Evolutionary conservation across 1,140 invertebrate genomes (phyloP), one percentile per base, ranked within the genome.

Genomic region (Drosophila quadrilineata): DNA sequence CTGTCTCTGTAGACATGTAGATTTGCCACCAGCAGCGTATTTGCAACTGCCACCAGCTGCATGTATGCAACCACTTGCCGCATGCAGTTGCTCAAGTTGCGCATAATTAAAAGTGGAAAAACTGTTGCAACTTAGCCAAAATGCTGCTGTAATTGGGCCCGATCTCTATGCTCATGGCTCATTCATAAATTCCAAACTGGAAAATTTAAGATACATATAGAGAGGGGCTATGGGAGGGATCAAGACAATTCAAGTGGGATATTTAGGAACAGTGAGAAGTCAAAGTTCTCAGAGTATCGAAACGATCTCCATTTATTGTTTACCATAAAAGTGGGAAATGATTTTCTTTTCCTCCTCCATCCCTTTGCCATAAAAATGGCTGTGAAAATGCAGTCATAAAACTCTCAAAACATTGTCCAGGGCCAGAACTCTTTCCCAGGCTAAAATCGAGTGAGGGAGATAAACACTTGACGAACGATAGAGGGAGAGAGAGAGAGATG

Each of bases 71-170:
- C n/a, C n/a, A n/a, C 52, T 14, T 10, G 29, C 46, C 5, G 14
- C 35, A n/a, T 38, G 36, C 50, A 38, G 41, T 65, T 65, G 53
- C 62, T 58, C 62, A 49, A 68, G 75, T 69, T 43, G 46, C 40
- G 74, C 74, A 77, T 77, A 77, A 77, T 77, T 77, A 77, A 75
- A 77, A 69, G 75, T 73, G 57, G 69, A 64, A 69, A 59, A 60
- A 60, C 63, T 36, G 36, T 60, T 60, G 35, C 33, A 54, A 62
- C 40, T 52, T n/a, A n/a, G n/a, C n/a, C 22, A 52, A 40, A 45
- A 19, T 16, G 45, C 56, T n/a, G n/a, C 69, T 52, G 35, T 77
- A 75, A 77, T 68, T 71, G 68, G n/a, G 63, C 45, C 41, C 28
- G 36, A 72, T 59, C 66, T 73, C 29, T 63, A 46, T 33, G 41